phyloP scores from a whole-genome alignment of 2,797 vertebrate genomes.

The Sebastes diaconus region DNA sequence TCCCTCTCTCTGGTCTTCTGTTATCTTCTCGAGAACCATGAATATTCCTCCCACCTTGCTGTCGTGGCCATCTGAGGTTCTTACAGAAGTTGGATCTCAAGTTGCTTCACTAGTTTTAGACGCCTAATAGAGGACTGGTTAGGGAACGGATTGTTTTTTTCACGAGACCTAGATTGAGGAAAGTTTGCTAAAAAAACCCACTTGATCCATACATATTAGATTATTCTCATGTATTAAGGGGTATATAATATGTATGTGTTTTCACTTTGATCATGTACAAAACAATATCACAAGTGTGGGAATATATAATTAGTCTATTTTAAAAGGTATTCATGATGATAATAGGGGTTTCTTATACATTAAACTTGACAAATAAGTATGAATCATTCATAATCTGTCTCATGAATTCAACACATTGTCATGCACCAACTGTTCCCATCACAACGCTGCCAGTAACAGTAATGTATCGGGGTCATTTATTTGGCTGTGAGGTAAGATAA shows the following conservation, averaged over 20 bases:
- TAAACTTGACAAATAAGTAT: not conserved
- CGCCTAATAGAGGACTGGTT: not conserved
- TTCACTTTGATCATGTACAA: not conserved
- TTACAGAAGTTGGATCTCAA: conserved; percentile 29
- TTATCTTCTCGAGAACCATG: conserved; percentile 61
- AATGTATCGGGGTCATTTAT: not conserved
- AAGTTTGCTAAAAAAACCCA: not conserved
- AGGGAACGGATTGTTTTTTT: not conserved
- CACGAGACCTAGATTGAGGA: not conserved
- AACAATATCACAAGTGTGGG: not conserved
- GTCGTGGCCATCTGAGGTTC: conserved; percentile 53
- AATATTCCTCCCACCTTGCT: conserved; percentile 76
- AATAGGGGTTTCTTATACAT: not conserved
- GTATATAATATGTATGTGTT: not conserved
- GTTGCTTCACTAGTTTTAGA: conserved; percentile 18
- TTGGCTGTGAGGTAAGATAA: not conserved
- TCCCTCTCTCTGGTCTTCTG: conserved; percentile 45
- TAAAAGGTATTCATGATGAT: not conserved
- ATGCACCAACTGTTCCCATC: not conserved
- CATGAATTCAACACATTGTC: not conserved
- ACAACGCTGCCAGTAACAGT: not conserved
- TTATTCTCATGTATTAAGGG: not conserved
- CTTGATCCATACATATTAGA: not conserved
- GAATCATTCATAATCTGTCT: not conserved
- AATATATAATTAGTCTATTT: not conserved